A percentile compares a stretch with the other conserved stretches of the same genome.
These are phyloP conservation scores for Tetheella fluctuosa DNA, from an alignment of 2,888 invertebrate genomes.

Conservation along the genomic window DNA sequence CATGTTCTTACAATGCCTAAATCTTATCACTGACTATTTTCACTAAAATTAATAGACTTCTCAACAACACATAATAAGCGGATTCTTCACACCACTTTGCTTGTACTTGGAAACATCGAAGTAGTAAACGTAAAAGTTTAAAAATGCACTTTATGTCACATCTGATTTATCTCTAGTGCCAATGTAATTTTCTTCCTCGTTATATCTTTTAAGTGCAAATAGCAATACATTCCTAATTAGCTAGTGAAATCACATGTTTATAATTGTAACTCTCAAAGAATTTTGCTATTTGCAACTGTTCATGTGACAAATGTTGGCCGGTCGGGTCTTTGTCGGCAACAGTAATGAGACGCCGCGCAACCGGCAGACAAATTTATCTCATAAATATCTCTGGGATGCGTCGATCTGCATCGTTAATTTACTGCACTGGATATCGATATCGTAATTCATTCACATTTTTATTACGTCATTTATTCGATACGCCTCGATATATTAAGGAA, in stretches of 20 bases:
- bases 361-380: constrained; percentile 77
- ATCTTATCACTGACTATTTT: constrained; percentile 11
- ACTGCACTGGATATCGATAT: constrained; percentile 69
- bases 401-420: constrained; percentile 76
- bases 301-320: constrained; percentile 70
- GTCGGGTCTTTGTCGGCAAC: constrained; percentile 73
- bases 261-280: constrained; percentile 54
- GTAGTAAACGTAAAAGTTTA: constrained; percentile 36
- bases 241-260: constrained; percentile 45
- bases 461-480: constrained; percentile 62
- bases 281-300: constrained; percentile 77
- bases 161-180: constrained; percentile 42
- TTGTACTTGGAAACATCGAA: constrained; percentile 38
- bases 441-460: constrained; percentile 72
- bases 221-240: constrained; percentile 49
- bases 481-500: constrained; percentile 33
- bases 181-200: constrained; percentile 40
- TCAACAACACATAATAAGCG: constrained; percentile 55
- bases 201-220: constrained; percentile 42
- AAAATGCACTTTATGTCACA: constrained; percentile 34
- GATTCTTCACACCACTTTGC: constrained; percentile 52
- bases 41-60: constrained; percentile 53
- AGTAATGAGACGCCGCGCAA: constrained; percentile 72
- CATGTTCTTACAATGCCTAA: too few relatives aligned
- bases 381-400: constrained; percentile 76